Evolutionary conservation across 2,113 vertebrate genomes (phyloP).

Genomic region (Alectura lathami): DNA sequence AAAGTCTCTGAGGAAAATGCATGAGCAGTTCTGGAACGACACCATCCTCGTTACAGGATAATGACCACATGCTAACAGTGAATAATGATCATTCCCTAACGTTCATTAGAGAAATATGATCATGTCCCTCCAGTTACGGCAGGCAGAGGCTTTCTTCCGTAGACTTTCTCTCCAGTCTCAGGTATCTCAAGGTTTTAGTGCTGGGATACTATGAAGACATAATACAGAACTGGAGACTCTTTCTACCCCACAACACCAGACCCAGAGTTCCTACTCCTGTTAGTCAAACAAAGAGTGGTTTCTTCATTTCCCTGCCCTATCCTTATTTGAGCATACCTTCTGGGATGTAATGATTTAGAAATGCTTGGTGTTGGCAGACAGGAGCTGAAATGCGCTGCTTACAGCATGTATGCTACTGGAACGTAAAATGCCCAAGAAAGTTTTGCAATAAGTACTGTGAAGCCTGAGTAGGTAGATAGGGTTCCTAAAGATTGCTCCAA

Average conservation of each 20-base stretch:
- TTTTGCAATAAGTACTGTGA: neutral
- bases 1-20: neutral
- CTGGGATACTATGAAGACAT: neutral
- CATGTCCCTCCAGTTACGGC: rapidly evolving
- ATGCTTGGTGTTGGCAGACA: neutral
- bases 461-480: neutral
- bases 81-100: neutral
- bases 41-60: neutral
- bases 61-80: neutral
- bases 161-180: neutral
- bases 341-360: neutral
- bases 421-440: neutral
- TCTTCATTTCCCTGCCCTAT: neutral
- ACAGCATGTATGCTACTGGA: neutral
- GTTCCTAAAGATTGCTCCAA: neutral
- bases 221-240: neutral
- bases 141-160: neutral
- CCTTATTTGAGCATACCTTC: neutral
- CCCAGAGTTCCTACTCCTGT: neutral
- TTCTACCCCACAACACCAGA: neutral
- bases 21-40: rapidly evolving
- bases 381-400: neutral
- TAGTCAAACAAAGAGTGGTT: neutral
- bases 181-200: neutral
- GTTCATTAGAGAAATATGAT: neutral